Percentiles rank a stretch among this genome's conserved stretches.
Evolutionary conservation across 1,140 invertebrate genomes (phyloP).

Genomic region (Calosoma granatense): DNA sequence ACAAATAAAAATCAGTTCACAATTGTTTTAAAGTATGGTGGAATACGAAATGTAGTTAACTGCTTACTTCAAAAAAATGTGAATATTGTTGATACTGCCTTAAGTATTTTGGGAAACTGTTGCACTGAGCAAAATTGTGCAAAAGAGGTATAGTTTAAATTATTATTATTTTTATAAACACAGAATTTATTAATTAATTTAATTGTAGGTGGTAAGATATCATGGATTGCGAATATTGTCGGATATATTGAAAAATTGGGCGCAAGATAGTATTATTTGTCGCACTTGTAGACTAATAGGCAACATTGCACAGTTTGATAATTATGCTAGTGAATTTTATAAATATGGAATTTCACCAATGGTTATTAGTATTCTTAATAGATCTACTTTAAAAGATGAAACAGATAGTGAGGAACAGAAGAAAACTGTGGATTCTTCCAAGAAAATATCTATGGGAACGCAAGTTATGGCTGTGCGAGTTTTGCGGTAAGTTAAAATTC

Average conservation of each 20-base stretch:
- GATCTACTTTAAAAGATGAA: not conserved
- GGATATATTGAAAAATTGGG: slow-evolving; percentile 1
- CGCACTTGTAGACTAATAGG: not conserved
- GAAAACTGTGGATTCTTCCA: not conserved
- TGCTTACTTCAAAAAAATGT: slow-evolving; percentile 33
- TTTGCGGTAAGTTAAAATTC: not conserved
- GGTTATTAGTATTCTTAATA: not conserved
- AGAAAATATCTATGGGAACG: not conserved
- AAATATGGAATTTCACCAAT: not conserved
- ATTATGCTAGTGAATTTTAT: not conserved
- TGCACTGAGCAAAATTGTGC: slow-evolving; percentile 38
- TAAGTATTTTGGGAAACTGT: slow-evolving; percentile 49
- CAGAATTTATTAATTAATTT: slow-evolving; percentile 10
- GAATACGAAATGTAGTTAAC: not conserved
- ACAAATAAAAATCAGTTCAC: not conserved
- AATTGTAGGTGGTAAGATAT: slow-evolving; percentile 14
- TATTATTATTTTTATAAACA: slow-evolving; percentile 10
- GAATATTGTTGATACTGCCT: slow-evolving; percentile 39
- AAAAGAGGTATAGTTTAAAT: slow-evolving; percentile 16
- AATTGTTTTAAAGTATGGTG: not conserved
- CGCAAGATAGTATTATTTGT: not conserved
- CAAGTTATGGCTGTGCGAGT: not conserved
- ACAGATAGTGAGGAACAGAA: not conserved
- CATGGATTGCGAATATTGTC: not conserved
- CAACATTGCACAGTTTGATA: not conserved